Evolutionary conservation across 2,113 vertebrate genomes (phyloP).

Genomic region (Lutjanus erythropterus): DNA sequence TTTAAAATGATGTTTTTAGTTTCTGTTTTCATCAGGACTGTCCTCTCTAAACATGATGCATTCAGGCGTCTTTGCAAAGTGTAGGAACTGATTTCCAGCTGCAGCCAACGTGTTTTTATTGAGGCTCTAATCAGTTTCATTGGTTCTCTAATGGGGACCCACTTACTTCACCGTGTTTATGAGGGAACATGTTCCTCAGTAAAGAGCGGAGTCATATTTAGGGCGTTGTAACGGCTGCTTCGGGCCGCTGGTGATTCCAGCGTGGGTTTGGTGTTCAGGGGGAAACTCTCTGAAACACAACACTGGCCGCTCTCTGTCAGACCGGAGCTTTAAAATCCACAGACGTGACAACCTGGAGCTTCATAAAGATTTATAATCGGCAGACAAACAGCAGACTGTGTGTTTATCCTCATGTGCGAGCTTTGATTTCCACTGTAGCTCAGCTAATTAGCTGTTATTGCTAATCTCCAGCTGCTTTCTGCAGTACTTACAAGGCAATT

Average conservation of each 20-base stretch:
- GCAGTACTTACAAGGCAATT: constrained; percentile 70
- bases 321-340: constrained; percentile 40
- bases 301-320: background rate
- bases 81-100: constrained; percentile 2
- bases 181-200: constrained; percentile 68
- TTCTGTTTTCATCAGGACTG: too few species aligned
- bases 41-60: too few species aligned
- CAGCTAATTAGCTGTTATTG: constrained; percentile 75
- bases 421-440: constrained; percentile 61
- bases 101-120: constrained; percentile 21
- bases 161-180: constrained; percentile 57
- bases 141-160: constrained; percentile 30
- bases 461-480: constrained; percentile 78
- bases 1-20: too few species aligned
- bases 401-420: constrained; percentile 43
- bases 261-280: background rate
- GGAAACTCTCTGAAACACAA: constrained; percentile 35
- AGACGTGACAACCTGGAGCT: constrained; percentile 44
- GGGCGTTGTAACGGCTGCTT: constrained; percentile 32
- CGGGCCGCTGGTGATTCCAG: constrained; percentile 5
- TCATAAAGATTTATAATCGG: constrained; percentile 58
- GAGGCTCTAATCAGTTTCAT: constrained; percentile 33
- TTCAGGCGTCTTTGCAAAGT: too few species aligned
- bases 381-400: constrained; percentile 42
- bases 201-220: constrained; percentile 10